Percentiles rank a stretch among this genome's conserved stretches.
phyloP scores from a whole-genome alignment of 2,888 invertebrate species.

The Toxonevra muliebris region DNA sequence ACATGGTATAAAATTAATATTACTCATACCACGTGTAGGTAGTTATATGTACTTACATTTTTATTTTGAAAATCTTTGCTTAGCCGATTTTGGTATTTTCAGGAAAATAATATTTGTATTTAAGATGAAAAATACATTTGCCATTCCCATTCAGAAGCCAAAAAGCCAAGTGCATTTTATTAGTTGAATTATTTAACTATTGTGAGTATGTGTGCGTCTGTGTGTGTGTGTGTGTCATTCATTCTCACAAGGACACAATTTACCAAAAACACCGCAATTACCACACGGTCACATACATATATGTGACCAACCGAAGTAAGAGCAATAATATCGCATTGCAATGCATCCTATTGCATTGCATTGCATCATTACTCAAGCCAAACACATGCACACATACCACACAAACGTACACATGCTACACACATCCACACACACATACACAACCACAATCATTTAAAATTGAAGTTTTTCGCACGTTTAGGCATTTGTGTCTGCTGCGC shows the following conservation, averaged over 20 bases:
- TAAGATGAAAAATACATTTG: too few relatives aligned
- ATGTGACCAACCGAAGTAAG: background rate
- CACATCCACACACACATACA: conserved; percentile 11
- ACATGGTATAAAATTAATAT: too few relatives aligned
- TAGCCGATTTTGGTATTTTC: too few relatives aligned
- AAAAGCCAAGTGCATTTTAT: conserved; percentile 28
- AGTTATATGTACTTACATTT: too few relatives aligned
- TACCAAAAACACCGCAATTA: too few relatives aligned
- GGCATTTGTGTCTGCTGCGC: conserved; percentile 35
- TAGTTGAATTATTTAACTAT: conserved; percentile 17
- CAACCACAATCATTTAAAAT: conserved; percentile 35
- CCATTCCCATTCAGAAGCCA: background rate
- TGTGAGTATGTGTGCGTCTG: background rate
- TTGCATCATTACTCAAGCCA: background rate
- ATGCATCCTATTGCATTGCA: background rate
- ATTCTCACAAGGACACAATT: background rate
- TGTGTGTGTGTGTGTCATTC: too few relatives aligned
- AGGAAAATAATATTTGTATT: too few relatives aligned
- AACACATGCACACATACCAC: background rate
- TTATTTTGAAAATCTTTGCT: too few relatives aligned
- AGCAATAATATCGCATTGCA: background rate
- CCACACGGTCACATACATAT: too few relatives aligned
- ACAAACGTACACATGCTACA: conserved; percentile 11
- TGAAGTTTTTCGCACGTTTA: conserved; percentile 37
- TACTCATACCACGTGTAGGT: too few relatives aligned